phyloP scores from a whole-genome alignment of 2,888 invertebrate species.

The Periphyllus acericola region DNA sequence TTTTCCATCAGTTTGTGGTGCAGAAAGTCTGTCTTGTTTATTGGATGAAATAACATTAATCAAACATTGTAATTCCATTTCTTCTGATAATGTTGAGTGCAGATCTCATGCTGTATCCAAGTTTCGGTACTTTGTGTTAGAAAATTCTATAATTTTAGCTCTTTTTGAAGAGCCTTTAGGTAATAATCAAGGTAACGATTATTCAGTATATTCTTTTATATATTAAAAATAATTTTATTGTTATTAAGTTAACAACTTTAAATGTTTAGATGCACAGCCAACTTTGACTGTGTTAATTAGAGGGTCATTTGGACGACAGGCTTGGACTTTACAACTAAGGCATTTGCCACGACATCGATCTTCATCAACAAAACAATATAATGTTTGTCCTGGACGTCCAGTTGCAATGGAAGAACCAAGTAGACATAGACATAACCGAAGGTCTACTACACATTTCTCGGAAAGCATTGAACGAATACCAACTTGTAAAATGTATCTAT shows the following conservation, averaged over 20 bases:
- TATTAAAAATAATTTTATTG: constrained; percentile 10
- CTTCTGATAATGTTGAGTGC: constrained; percentile 68
- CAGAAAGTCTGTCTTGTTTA: constrained; percentile 85
- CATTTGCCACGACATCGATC: constrained; percentile 87
- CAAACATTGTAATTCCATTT: constrained; percentile 77
- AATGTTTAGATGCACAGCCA: constrained; percentile 84
- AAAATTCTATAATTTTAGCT: constrained; percentile 88
- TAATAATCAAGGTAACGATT: constrained; percentile 74
- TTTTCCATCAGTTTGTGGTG: constrained; percentile 85
- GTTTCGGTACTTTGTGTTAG: constrained; percentile 90
- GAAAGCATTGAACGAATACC: constrained; percentile 82
- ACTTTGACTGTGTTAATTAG: constrained; percentile 89
- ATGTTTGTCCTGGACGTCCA: constrained; percentile 75
- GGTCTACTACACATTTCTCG: constrained; percentile 76
- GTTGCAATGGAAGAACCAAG: constrained; percentile 79
- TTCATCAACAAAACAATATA: constrained; percentile 70
- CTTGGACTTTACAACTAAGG: constrained; percentile 90
- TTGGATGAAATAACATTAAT: constrained; percentile 87
- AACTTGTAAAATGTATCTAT: constrained; percentile 79
- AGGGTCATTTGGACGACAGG: constrained; percentile 93
- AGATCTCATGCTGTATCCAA: constrained; percentile 74
- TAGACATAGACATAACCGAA: constrained; percentile 76
- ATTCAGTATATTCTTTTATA: not conserved
- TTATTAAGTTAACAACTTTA: not conserved
- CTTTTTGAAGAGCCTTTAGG: constrained; percentile 91